Base-by-base conservation (phyloP, 2,888 invertebrate species). In the Thymelicus sylvestris region DNA sequence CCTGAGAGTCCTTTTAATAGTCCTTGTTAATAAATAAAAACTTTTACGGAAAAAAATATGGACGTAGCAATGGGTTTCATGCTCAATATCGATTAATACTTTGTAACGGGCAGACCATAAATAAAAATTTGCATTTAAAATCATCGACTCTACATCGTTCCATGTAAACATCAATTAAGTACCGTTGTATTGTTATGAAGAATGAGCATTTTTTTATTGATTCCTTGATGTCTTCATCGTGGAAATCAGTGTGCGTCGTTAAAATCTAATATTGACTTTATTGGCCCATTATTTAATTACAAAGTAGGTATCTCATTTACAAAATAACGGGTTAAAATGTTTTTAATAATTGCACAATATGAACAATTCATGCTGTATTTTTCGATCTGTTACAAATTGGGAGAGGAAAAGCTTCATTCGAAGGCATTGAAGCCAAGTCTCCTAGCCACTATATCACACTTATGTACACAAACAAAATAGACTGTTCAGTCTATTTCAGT, bases 131-230 rank as follows among this genome's bases (percentile, higher is more conserved):
- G 31, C 24, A 48, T 44, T 24, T 44, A 52, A 31, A 44, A 41
- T 61, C 61, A 61, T 61, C 61, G 52, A 55, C 41, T 62, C 55
- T 63, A 68, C 55, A 47, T 44, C n/a, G 31, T 6, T 41, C 13
- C 19, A 19, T 0, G 44, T 62, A 68, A 68, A 68, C 67, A 68
- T 38, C 68, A 68, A 68, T 68, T 68, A 63, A 44, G 19, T 68
- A 68, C 68, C 68, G 68, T 68, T 68, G 55, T 31, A 38, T 47
- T 47, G 44, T 57, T 39, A 47, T 63, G 44, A 68, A 8, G 7
- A 38, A 38, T 31, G 47, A 24, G 41, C n/a, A n/a, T 67, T 67
- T 66, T 68, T 62, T 68, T 6, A 47, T 59, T 13, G 15, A 68
- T 68, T 61, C 55, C 44, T 66, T 59, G 57, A 59, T 61, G 39